A percentile compares a stretch with the other conserved stretches of the same genome.
phyloP scores from a whole-genome alignment of 2,113 vertebrate genomes.

The Calyptommatus sinebrachiatus region DNA sequence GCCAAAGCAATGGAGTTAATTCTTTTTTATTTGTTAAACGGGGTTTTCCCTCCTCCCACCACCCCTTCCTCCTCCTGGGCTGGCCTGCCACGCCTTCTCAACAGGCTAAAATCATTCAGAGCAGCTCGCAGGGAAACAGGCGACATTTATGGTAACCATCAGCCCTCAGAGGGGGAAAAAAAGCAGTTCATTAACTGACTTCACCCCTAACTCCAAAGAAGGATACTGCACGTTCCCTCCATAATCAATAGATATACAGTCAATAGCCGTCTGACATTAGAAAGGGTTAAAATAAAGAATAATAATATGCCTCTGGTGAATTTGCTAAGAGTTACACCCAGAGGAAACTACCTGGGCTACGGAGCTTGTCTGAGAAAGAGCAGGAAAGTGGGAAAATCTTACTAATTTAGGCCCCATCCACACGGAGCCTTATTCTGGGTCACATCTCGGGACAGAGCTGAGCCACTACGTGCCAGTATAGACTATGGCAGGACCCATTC shows the following conservation, averaged over 20 bases:
- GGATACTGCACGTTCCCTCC: conserved; percentile 63
- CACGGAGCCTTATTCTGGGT: no score
- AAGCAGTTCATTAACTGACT: conserved; percentile 80
- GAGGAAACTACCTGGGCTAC: conserved; percentile 17
- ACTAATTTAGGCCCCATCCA: no score
- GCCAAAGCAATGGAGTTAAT: conserved; percentile 86
- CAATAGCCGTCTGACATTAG: conserved; percentile 61
- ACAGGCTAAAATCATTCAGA: conserved; percentile 87
- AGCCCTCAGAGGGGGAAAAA: conserved; percentile 77
- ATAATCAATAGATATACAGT: conserved; percentile 79
- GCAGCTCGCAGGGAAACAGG: conserved; percentile 73
- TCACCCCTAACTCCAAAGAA: conserved; percentile 71
- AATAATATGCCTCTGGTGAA: conserved; percentile 20
- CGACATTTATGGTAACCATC: conserved; percentile 80
- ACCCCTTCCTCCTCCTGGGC: conserved; percentile 90
- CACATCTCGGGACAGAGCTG: no score
- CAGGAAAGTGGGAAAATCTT: neutral
- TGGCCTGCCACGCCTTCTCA: conserved; percentile 89
- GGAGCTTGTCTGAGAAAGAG: neutral
- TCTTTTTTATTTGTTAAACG: conserved; percentile 89
- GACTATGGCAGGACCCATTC: no score
- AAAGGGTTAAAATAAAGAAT: conserved; percentile 24
- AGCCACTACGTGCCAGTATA: no score
- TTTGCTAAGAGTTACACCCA: conserved; percentile 20
- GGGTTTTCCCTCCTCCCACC: conserved; percentile 82